These are phyloP conservation scores for Mungos mungo DNA, from an alignment of 2,113 vertebrate genomes.

Conservation along the genomic window DNA sequence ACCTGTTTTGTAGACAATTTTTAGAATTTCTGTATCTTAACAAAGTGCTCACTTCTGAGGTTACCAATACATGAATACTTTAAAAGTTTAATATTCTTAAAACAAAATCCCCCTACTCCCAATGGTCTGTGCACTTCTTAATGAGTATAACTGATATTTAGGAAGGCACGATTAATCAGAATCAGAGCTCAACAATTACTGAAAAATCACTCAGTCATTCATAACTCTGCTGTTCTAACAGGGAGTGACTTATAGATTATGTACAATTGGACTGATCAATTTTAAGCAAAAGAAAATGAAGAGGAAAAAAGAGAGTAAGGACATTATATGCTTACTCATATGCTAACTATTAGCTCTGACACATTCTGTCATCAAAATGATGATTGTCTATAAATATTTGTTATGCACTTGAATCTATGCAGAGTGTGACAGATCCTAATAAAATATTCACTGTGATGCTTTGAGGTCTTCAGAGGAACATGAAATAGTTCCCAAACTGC, in stretches of 20 bases:
- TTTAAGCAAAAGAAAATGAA: conserved; percentile 17
- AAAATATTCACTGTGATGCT: conserved; percentile 84
- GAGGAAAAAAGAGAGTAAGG: not conserved
- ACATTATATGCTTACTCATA: not conserved
- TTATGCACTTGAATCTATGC: conserved; percentile 71
- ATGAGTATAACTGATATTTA: conserved; percentile 53
- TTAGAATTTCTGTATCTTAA: not conserved
- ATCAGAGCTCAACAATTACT: not conserved
- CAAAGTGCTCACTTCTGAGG: not conserved
- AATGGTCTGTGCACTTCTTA: not conserved
- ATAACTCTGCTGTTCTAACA: not conserved
- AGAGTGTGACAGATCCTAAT: conserved; percentile 77
- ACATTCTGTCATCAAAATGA: conserved; percentile 32
- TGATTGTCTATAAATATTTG: conserved; percentile 82
- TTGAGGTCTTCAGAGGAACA: conserved; percentile 83
- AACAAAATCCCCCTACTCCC: not conserved
- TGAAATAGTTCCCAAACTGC: conserved; percentile 85
- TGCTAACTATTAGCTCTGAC: not conserved
- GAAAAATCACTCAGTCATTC: conserved; percentile 33
- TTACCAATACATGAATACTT: conserved; percentile 23
- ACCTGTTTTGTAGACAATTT: not conserved
- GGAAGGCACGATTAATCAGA: conserved; percentile 20
- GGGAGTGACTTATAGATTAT: conserved; percentile 15
- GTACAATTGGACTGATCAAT: conserved; percentile 4
- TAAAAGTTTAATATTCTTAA: conserved; percentile 40